A percentile compares a stretch with the other conserved stretches of the same genome.
Evolutionary conservation across 2,888 invertebrate species (phyloP).

Genomic region (Acanthosepion esculentum): DNA sequence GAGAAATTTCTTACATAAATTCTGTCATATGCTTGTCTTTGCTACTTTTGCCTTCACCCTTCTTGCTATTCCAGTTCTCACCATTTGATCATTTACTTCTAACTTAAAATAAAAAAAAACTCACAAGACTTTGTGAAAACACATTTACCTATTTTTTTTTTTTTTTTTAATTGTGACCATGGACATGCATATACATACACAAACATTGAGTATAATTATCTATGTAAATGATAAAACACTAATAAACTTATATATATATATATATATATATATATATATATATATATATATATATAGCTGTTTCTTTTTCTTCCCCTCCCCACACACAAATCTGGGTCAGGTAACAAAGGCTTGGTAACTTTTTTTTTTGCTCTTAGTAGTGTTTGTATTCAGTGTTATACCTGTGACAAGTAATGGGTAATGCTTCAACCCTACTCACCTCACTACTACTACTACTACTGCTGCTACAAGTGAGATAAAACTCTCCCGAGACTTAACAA

Average conservation of each 20-base stretch:
- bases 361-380: neutral
- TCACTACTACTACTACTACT: neutral
- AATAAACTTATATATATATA: neutral
- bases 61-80: neutral
- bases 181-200: neutral
- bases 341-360: conserved; percentile 8
- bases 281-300: neutral
- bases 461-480: neutral
- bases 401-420: neutral
- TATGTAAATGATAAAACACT: neutral
- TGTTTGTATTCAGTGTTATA: neutral
- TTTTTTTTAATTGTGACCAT: neutral
- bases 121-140: neutral
- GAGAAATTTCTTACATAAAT: neutral
- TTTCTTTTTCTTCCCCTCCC: neutral
- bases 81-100: neutral
- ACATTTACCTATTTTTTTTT: neutral
- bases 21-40: neutral
- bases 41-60: no score
- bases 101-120: neutral
- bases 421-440: neutral
- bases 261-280: neutral
- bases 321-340: conserved; percentile 22
- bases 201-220: neutral
- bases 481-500: neutral